A percentile compares a stretch with the other conserved stretches of the same genome.
Evolutionary conservation across 2,113 vertebrate species (phyloP).

Genomic region (Istiophorus platypterus): DNA sequence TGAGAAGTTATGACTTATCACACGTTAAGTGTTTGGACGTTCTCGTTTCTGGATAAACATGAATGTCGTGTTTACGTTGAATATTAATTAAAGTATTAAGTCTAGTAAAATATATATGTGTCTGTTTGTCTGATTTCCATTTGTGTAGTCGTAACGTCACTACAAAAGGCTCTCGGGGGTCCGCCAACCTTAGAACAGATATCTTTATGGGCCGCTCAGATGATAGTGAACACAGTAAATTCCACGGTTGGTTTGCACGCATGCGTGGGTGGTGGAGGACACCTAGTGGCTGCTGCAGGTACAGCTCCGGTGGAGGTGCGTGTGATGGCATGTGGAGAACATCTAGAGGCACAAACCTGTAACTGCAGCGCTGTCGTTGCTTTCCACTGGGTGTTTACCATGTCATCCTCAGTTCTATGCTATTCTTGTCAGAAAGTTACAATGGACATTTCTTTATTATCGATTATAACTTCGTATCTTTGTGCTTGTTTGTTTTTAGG

Average conservation of each 20-base stretch:
- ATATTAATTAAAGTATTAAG: not conserved
- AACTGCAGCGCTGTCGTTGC: not conserved
- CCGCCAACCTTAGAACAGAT: too few relatives aligned
- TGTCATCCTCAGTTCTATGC: not conserved
- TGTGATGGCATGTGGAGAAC: not conserved
- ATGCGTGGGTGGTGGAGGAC: constrained; percentile 45
- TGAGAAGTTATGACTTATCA: too few relatives aligned
- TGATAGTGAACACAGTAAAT: not conserved
- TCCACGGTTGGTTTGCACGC: not conserved
- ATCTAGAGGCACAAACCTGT: constrained; percentile 12
- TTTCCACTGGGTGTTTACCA: not conserved
- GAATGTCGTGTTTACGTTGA: not conserved
- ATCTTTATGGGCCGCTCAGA: too few relatives aligned
- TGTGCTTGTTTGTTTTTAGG: too few relatives aligned
- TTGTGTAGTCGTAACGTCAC: not conserved
- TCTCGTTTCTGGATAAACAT: not conserved
- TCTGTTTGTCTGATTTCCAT: not conserved
- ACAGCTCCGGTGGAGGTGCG: not conserved
- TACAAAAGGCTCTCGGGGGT: not conserved
- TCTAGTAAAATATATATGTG: not conserved
- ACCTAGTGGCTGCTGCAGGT: constrained; percentile 46
- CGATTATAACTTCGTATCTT: too few relatives aligned
- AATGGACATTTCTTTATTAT: too few relatives aligned
- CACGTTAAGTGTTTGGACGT: not conserved
- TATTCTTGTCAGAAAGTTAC: too few relatives aligned